Evolutionary conservation across 1,140 invertebrate species (phyloP).

Genomic region (Tetramorium alpestre): DNA sequence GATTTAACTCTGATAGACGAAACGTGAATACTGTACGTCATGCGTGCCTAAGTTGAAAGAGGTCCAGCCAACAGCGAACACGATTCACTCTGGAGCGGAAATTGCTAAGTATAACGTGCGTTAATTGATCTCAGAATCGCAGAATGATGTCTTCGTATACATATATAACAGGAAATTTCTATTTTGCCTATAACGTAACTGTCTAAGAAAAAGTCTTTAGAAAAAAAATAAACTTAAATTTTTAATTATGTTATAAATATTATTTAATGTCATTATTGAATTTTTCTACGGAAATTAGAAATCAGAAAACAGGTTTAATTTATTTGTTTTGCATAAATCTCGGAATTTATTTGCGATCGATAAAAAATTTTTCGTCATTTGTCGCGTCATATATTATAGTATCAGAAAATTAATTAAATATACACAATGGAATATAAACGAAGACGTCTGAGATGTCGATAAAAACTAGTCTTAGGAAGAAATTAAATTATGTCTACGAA

Average conservation of each 20-base stretch:
- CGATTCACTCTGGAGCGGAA: constrained; percentile 5
- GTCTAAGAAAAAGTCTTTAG: too few species aligned
- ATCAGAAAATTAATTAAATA: neutral
- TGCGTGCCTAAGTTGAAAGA: constrained; percentile 20
- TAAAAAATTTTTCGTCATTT: neutral
- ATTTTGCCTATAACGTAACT: neutral
- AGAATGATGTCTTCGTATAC: neutral
- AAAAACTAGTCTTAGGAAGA: neutral
- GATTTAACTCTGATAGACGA: constrained; percentile 45
- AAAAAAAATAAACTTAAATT: neutral
- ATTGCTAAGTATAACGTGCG: constrained; percentile 19
- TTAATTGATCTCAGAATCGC: constrained; percentile 19
- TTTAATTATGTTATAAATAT: neutral
- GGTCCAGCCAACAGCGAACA: neutral
- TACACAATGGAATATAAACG: neutral
- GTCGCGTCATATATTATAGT: neutral
- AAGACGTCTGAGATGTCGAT: neutral
- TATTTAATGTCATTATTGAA: neutral
- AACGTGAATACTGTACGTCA: constrained; percentile 36
- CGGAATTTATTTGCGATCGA: neutral
- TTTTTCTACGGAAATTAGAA: neutral
- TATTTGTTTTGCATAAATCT: neutral
- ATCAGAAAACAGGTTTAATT: neutral
- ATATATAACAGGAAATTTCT: neutral
- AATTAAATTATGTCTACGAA: constrained; percentile 26